Evolutionary conservation across 2,113 vertebrate genomes (phyloP), one percentile per base, ranked within the genome.

Genomic region (Melanerpes formicivorus): DNA sequence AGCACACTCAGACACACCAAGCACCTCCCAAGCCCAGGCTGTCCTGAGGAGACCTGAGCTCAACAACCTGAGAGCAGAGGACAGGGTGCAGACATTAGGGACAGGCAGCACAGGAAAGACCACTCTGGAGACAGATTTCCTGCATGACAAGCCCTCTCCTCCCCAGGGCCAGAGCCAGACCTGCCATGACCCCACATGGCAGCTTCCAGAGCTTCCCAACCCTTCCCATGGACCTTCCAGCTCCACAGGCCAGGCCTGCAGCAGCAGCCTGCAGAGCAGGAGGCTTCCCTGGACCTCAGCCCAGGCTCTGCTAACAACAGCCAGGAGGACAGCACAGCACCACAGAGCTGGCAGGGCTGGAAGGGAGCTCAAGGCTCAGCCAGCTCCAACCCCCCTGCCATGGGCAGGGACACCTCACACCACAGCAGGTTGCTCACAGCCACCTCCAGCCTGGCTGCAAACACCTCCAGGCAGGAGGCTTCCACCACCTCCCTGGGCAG

Each of bases 221-320:
- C 46, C 32, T 15, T 48, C 37, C 73, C 2, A 1, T 3, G n/a
- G 32, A 3, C 0, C 21, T 4, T 72, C 77, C 76, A 48, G 81
- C 66, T 46, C 63, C 8, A 4, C 42, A 7, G 23, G 15, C 40
- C 54, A 19, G 46, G 27, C 46, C 18, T 5, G 6, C 29, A 59
- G 37, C 65, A 21, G 19, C 79, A 34, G 16, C 40, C 34, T 16
- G 5, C 16, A 6, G 1, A 22, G 54, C 66, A 22, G 1, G 0
- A n/a, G 1, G 4, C 9, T 11, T 22, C 12, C 76, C 72, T 14
- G 29, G 4, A 72, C 34, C 55, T 15, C 73, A 56, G 54, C 30
- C 54, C 15, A 0, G 2, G 1, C 17, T 79, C 50, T 9, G 58
- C 46, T 25, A 9, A 0, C 1, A 16, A 12, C 0, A 71, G 9